Evolutionary conservation across 2,888 invertebrate species (phyloP).

Genomic region (Chironomus tentans): DNA sequence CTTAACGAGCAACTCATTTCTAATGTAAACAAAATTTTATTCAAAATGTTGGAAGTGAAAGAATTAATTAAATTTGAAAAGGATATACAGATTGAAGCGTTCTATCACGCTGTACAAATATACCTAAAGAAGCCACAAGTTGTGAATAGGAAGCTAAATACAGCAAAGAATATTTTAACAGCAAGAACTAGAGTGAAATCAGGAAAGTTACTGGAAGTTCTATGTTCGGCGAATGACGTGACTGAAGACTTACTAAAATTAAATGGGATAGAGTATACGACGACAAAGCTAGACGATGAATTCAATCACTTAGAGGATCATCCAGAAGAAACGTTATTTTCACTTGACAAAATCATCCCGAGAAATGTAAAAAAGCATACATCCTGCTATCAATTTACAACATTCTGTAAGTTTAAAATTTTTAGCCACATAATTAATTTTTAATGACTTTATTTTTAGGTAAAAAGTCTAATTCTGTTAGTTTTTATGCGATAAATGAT

Average conservation of each 20-base stretch:
- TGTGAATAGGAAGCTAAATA: slow-evolving; percentile 55
- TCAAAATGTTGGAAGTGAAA: not conserved
- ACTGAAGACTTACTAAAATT: not conserved
- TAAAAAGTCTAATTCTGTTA: not conserved
- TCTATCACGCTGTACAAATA: slow-evolving; percentile 46
- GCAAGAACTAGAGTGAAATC: not conserved
- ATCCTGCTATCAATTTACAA: not conserved
- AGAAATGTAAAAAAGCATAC: slow-evolving; percentile 12
- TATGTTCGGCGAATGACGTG: not conserved
- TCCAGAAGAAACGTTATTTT: not conserved
- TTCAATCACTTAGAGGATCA: not conserved
- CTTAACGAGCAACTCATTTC: no score
- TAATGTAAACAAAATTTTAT: no score
- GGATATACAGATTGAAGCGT: not conserved
- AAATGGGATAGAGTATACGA: not conserved
- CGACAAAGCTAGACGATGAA: not conserved
- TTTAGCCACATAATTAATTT: not conserved
- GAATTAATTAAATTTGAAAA: not conserved
- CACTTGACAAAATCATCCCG: slow-evolving; percentile 6
- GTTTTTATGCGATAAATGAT: not conserved
- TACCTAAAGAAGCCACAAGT: slow-evolving; percentile 60
- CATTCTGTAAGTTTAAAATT: not conserved
- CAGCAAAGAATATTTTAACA: not conserved
- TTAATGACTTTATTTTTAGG: not conserved
- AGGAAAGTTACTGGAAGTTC: not conserved